Conservation (phyloP, 2,888 invertebrate species). For the Conistra vaccinii region DNA sequence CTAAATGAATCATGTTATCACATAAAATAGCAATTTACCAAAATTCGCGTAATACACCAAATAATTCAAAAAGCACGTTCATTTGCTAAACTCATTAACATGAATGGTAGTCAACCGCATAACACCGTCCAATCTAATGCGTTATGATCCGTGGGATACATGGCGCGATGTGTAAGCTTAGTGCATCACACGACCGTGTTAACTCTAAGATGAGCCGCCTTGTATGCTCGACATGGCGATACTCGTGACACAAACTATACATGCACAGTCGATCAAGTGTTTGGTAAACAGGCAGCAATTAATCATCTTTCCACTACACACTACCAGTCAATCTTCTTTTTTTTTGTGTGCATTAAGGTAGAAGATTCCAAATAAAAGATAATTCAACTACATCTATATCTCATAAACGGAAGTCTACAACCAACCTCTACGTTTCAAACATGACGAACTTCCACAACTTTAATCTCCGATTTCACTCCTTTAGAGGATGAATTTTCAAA, state of each 20-base stretch:
- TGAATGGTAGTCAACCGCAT: constrained; percentile 27
- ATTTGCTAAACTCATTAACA: constrained; percentile 13
- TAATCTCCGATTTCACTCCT: no score
- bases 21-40: not conserved
- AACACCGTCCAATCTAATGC: constrained; percentile 45
- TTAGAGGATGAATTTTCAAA: not conserved
- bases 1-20: not conserved
- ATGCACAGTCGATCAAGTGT: not conserved
- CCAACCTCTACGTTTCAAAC: no score
- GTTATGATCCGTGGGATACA: constrained; percentile 54
- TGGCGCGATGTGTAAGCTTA: constrained; percentile 43
- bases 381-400: not conserved
- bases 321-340: not conserved
- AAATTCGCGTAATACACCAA: not conserved
- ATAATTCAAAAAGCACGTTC: constrained; percentile 16
- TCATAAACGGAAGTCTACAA: no score
- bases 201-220: constrained; percentile 48
- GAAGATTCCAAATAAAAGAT: not conserved
- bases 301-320: not conserved
- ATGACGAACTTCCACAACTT: no score
- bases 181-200: constrained; percentile 41
- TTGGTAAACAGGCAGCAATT: not conserved
- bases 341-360: not conserved
- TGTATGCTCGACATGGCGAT: constrained; percentile 34
- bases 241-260: not conserved